Evolutionary conservation across 1,140 invertebrate genomes (phyloP).

Genomic region (Zaprionus africanus): DNA sequence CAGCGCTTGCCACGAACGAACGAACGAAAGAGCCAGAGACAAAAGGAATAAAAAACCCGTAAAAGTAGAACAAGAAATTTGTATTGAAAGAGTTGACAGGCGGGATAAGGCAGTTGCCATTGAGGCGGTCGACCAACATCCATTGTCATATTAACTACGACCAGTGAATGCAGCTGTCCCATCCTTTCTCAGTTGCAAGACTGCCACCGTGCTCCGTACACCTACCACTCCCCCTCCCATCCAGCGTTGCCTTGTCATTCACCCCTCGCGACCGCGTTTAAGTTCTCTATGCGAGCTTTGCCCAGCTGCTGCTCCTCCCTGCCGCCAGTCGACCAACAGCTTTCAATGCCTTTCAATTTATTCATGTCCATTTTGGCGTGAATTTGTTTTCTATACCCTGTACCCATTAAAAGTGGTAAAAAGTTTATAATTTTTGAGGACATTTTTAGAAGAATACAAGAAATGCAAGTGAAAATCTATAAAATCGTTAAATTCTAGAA

Average conservation of each 20-base stretch:
- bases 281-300: neutral
- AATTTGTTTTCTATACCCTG: conserved; percentile 64
- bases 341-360: conserved; percentile 74
- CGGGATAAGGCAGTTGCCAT: conserved; percentile 62
- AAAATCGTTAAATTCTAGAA: no score
- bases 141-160: conserved; percentile 70
- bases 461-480: no score
- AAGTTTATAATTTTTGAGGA: neutral
- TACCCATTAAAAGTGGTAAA: conserved; percentile 6
- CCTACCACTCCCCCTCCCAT: neutral
- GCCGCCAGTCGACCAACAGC: conserved; percentile 6
- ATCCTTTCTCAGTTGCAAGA: conserved; percentile 9
- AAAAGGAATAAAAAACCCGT: conserved; percentile 23
- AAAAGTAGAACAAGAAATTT: conserved; percentile 48
- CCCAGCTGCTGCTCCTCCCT: neutral
- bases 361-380: conserved; percentile 79
- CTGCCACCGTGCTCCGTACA: neutral
- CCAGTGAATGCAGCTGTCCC: conserved; percentile 37
- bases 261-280: neutral
- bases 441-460: neutral
- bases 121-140: conserved; percentile 60
- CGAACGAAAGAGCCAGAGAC: conserved; percentile 4
- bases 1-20: conserved; percentile 16
- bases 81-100: conserved; percentile 63
- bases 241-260: conserved; percentile 2